These are phyloP conservation scores for Deroplatys truncata DNA, from an alignment of 2,888 invertebrate species.

Conservation along the genomic window DNA sequence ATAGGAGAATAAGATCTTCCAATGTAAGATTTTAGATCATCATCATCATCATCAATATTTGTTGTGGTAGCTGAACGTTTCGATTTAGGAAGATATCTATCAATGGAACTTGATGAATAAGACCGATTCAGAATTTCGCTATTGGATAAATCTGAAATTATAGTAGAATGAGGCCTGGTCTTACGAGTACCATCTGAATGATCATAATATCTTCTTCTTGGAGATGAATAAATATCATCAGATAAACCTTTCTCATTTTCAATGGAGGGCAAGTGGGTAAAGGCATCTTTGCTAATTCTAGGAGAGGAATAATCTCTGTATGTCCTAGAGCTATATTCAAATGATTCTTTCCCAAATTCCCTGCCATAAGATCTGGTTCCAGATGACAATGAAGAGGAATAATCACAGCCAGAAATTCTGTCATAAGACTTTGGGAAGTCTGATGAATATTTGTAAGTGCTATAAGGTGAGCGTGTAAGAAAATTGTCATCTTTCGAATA, in stretches of 20 bases:
- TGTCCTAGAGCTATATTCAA: background rate
- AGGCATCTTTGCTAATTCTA: background rate
- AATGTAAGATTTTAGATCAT: background rate
- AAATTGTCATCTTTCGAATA: background rate
- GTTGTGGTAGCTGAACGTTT: background rate
- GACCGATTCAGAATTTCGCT: background rate
- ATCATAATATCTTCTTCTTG: background rate
- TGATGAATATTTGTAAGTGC: background rate
- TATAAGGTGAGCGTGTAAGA: background rate
- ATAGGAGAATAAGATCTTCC: background rate
- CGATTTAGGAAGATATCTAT: background rate
- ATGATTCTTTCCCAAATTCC: background rate
- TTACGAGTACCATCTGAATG: background rate
- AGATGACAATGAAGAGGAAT: background rate
- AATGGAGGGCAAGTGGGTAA: background rate
- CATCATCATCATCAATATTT: background rate
- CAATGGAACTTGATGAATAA: slow-evolving; percentile 9
- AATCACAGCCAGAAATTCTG: background rate
- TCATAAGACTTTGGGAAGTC: background rate
- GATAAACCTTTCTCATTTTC: background rate
- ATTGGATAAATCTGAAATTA: background rate
- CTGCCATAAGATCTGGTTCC: background rate
- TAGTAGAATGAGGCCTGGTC: slow-evolving; percentile 1
- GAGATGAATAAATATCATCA: background rate
- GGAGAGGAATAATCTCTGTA: background rate